A percentile compares a stretch with the other conserved stretches of the same genome.
Conservation (phyloP, 2,888 invertebrate genomes). For the Trisateles emortualis region DNA sequence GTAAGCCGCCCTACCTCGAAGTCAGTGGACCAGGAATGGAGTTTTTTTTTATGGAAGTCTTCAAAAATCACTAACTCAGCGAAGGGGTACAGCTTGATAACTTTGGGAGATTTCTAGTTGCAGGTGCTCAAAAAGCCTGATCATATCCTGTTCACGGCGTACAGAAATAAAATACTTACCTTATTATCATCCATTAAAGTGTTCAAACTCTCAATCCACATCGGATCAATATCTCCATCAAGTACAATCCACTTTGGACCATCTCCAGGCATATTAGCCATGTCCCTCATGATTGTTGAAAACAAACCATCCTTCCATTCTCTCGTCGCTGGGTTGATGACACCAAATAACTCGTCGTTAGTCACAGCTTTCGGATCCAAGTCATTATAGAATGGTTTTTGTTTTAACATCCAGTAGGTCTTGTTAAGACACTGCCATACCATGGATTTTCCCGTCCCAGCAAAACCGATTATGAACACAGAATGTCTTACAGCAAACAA, state of each 20-base stretch:
- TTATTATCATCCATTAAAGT: conserved; percentile 99
- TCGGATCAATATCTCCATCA: conserved; percentile 98
- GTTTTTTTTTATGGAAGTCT: no score
- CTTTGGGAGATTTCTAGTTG: no score
- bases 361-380: conserved; percentile 98
- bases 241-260: conserved; percentile 98
- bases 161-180: no score
- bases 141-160: no score
- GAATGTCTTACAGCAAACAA: conserved; percentile 97
- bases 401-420: conserved; percentile 93
- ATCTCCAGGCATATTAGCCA: conserved; percentile 95
- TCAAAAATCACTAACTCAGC: no score
- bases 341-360: conserved; percentile 97
- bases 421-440: conserved; percentile 96
- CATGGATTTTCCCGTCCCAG: conserved; percentile 97
- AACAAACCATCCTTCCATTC: conserved; percentile 98
- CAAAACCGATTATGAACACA: conserved; percentile 94
- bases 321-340: conserved; percentile 96
- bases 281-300: conserved; percentile 97
- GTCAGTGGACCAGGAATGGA: no score
- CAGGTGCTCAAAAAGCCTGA: no score
- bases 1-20: no score
- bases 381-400: conserved; percentile 94
- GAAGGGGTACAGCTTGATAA: no score
- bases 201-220: conserved; percentile 99